These are phyloP conservation scores for Cromileptes altivelis DNA, from an alignment of 2,113 vertebrate genomes.

Conservation along the genomic window DNA sequence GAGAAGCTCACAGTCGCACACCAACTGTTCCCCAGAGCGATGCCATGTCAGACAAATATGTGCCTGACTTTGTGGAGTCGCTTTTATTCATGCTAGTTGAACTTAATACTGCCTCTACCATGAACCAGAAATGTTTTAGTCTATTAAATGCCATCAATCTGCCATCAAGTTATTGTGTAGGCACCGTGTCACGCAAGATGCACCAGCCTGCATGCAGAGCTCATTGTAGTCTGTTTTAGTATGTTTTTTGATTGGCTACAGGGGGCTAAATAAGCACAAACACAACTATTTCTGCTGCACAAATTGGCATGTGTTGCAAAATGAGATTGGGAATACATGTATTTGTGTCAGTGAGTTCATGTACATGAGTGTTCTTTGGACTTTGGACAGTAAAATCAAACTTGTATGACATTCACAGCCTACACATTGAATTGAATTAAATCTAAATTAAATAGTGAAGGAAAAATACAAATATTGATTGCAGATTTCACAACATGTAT, in stretches of 20 bases:
- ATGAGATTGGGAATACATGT: background rate
- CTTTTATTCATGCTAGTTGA: constrained; percentile 22
- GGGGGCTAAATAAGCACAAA: constrained; percentile 39
- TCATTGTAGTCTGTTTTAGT: constrained; percentile 41
- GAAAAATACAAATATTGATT: background rate
- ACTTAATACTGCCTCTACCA: constrained; percentile 6
- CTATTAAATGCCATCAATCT: constrained; percentile 20
- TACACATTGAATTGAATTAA: background rate
- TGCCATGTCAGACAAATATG: constrained; percentile 42
- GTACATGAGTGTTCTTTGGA: background rate
- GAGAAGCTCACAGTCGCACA: constrained; percentile 33
- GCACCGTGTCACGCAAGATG: background rate
- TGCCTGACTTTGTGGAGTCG: constrained; percentile 18
- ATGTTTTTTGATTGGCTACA: constrained; percentile 22
- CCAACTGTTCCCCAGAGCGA: constrained; percentile 52
- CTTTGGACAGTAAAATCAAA: background rate
- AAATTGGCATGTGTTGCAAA: constrained; percentile 25
- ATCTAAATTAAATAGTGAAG: background rate
- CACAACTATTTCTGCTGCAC: background rate
- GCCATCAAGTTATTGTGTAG: constrained; percentile 22
- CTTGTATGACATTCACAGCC: background rate
- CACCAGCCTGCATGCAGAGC: constrained; percentile 30
- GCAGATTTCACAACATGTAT: background rate
- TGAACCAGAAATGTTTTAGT: constrained; percentile 24
- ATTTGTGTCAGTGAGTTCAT: constrained; percentile 8